Evolutionary conservation across 2,113 vertebrate genomes (phyloP).

Genomic region (Prunella fulvescens): DNA sequence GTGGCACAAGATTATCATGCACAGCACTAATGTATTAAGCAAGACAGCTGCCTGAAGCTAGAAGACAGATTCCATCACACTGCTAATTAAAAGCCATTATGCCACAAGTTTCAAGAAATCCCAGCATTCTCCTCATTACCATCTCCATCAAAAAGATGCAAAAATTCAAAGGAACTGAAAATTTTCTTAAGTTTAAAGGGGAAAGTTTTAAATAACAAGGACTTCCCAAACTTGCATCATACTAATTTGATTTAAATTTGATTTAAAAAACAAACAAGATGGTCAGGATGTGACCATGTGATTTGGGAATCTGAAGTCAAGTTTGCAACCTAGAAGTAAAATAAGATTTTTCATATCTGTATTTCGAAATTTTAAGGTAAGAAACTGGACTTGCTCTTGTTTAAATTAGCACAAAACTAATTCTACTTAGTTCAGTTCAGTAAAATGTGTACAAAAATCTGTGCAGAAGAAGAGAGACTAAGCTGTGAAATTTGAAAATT

Average conservation of each 20-base stretch:
- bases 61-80: background rate
- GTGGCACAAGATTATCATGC: background rate
- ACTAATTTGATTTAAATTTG: background rate
- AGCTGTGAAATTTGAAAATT: background rate
- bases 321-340: background rate
- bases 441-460: background rate
- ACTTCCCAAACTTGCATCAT: background rate
- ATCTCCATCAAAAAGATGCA: background rate
- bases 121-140: background rate
- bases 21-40: background rate
- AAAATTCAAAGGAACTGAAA: background rate
- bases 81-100: background rate
- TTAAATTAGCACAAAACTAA: background rate
- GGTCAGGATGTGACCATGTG: background rate
- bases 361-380: background rate
- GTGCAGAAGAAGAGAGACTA: background rate
- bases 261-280: background rate
- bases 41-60: slow-evolving; percentile 3
- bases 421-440: background rate
- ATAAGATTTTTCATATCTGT: background rate
- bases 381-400: background rate
- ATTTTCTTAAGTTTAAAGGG: background rate
- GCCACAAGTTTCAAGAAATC: background rate
- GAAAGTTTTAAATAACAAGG: background rate
- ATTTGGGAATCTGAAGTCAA: background rate